Evolutionary conservation across 2,888 invertebrate species (phyloP), one percentile per base, ranked within the genome.

Genomic region (Geophilus truncorum): DNA sequence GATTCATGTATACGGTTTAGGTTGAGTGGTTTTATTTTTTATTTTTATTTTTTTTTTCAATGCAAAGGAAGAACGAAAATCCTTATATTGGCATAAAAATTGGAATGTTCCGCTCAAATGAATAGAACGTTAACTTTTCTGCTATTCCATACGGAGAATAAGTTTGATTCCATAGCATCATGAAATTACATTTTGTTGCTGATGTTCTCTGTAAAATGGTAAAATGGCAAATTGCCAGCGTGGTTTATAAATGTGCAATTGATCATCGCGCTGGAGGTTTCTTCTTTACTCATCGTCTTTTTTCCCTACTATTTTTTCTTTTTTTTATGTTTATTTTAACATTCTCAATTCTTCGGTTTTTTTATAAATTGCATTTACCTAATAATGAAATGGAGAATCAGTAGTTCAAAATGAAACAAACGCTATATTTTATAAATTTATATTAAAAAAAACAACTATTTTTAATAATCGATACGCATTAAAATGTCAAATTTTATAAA

Each of bases 111-210:
- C 12, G 57, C 57, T 21, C 57, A 21, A 21, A 57, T 57, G 57
- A 57, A 57, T 57, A 18, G 57, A 57, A 70, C 28, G 25, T 70
- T 70, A 70, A 70, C 28, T 28, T 28, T 62, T 1, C 3, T 23
- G n/a, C 1, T 1, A 25, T 70, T 70, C 70, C 70, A 70, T 25
- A 10, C 28, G 70, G 70, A 70, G 28, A 70, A 25, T 57, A 57
- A 57, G 57, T 57, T 57, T 57, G 57, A 23, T 57, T 57, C 57
- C 23, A 57, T 57, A 57, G 57, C 25, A 70, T 70, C 70, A 28
- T n/a, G 70, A 70, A 70, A 70, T 70, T 28, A 70, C 70, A 70
- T 70, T 70, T 70, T 70, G 70, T 28, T 70, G 70, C 70, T 70
- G 28, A 70, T 70, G 70, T 70, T 70, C 70, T 70, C 12, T 25